Percentiles rank a stretch among this genome's conserved stretches.
These are phyloP conservation scores for Rallus limicola DNA, from an alignment of 2,113 vertebrate species.

Conservation along the genomic window DNA sequence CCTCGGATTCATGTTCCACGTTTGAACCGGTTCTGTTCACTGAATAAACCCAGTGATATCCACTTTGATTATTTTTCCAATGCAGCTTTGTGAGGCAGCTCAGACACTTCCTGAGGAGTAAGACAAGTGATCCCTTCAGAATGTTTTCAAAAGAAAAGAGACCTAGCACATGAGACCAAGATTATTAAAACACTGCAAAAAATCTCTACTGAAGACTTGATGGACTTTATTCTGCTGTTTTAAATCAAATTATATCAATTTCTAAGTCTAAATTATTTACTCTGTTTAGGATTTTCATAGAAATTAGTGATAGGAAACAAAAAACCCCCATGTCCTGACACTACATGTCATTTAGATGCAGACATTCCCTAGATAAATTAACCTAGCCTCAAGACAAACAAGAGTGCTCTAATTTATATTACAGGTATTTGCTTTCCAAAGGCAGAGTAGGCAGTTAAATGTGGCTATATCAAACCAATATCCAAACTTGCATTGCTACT, in stretches of 20 bases:
- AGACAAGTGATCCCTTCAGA: background rate
- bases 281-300: background rate
- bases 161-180: background rate
- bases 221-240: too few species aligned
- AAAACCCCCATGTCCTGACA: background rate
- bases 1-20: background rate
- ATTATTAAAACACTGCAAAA: background rate
- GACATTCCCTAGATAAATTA: background rate
- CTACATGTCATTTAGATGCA: background rate
- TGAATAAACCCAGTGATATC: background rate
- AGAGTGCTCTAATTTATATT: background rate
- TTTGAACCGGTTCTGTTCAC: background rate
- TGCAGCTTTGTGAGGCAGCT: background rate
- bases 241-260: background rate
- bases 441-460: background rate
- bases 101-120: background rate
- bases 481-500: background rate
- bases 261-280: background rate
- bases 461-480: background rate
- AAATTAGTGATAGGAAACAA: background rate
- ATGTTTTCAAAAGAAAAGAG: background rate
- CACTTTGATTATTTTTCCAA: background rate
- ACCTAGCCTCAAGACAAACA: background rate
- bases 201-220: background rate
- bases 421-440: background rate